These are phyloP conservation scores for Pheosia tremula DNA, from an alignment of 2,888 invertebrate species.

Conservation along the genomic window DNA sequence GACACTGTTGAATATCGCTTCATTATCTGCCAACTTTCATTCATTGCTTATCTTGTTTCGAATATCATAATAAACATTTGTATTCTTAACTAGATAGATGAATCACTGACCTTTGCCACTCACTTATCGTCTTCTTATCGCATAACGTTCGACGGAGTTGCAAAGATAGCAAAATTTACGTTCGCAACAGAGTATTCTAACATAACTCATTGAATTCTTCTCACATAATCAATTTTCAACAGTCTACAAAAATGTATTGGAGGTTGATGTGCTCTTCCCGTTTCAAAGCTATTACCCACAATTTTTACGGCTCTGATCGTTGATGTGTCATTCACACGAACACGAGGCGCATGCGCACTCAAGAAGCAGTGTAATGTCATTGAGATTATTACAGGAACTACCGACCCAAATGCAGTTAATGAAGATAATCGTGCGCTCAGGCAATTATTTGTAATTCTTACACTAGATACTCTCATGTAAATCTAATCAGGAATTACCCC, in stretches of 20 bases:
- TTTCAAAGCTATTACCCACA: constrained; percentile 14
- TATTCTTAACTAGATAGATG: constrained; percentile 10
- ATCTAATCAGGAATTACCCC: constrained; percentile 41
- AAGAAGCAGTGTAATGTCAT: constrained; percentile 29
- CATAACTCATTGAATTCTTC: constrained; percentile 8
- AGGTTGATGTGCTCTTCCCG: constrained; percentile 10
- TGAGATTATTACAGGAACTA: constrained; percentile 41
- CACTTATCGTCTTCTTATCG: background rate
- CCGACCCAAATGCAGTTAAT: constrained; percentile 48
- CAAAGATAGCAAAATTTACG: background rate
- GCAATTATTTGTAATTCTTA: constrained; percentile 42
- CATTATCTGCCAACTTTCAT: constrained; percentile 71
- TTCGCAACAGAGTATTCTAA: background rate
- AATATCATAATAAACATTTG: constrained; percentile 23
- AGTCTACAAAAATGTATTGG: constrained; percentile 10
- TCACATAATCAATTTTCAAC: constrained; percentile 18
- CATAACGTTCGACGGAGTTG: background rate
- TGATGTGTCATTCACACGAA: constrained; percentile 38
- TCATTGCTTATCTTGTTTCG: constrained; percentile 51
- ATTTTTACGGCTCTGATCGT: constrained; percentile 18
- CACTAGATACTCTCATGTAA: constrained; percentile 32
- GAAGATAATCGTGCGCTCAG: constrained; percentile 48
- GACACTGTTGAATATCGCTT: constrained; percentile 61
- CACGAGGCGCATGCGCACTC: constrained; percentile 7
- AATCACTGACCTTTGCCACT: constrained; percentile 9